Conservation (phyloP, 1,140 invertebrate genomes). For the Lineus longissimus region DNA sequence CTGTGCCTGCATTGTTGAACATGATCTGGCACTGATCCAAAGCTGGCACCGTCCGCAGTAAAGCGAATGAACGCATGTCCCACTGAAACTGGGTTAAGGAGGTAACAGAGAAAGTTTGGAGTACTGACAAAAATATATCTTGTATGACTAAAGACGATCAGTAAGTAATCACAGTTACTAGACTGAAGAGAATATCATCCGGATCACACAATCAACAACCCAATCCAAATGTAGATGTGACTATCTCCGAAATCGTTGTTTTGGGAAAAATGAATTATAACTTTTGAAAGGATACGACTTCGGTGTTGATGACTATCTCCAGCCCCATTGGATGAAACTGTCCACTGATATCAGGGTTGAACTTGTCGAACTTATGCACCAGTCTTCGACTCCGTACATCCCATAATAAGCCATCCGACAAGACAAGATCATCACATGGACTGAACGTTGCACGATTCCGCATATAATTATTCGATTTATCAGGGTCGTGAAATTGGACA, state of each 20-base stretch:
- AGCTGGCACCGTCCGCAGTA: conserved; percentile 87
- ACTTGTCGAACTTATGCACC: conserved; percentile 92
- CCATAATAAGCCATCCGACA: conserved; percentile 95
- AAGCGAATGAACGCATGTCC: conserved; percentile 92
- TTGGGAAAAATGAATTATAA: no score
- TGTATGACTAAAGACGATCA: no score
- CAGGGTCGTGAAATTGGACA: conserved; percentile 67
- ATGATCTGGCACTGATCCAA: conserved; percentile 75
- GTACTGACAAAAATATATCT: no score
- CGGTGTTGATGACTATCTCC: conserved; percentile 66
- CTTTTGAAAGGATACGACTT: conserved; percentile 60
- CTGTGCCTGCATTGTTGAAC: conserved; percentile 59
- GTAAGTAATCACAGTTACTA: no score
- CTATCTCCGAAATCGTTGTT: no score
- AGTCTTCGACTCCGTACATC: conserved; percentile 74
- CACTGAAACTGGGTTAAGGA: conserved; percentile 70
- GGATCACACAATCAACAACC: no score
- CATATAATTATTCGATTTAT: conserved; percentile 84
- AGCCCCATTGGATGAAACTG: conserved; percentile 96
- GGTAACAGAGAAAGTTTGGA: neutral
- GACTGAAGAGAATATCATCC: no score
- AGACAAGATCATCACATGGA: conserved; percentile 85
- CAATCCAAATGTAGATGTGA: no score
- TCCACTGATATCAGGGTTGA: conserved; percentile 90
- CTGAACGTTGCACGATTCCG: conserved; percentile 92